A percentile compares a stretch with the other conserved stretches of the same genome.
Evolutionary conservation across 1,140 invertebrate genomes (phyloP).

Genomic region (Neodiprion lecontei): DNA sequence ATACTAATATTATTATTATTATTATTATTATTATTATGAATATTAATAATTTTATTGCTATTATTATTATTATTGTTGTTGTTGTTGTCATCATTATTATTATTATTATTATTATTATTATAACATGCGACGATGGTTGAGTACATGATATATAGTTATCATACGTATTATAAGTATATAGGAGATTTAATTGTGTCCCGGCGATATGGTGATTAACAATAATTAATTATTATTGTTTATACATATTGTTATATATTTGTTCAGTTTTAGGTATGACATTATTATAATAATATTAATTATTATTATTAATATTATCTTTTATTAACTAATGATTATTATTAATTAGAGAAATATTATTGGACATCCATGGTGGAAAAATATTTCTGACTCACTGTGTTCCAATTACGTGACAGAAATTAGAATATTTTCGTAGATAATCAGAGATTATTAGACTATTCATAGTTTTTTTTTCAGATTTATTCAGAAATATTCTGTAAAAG

Average conservation of each 20-base stretch:
- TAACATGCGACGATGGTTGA: neutral
- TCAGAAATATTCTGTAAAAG: too few species aligned
- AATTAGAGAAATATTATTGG: neutral
- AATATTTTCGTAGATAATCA: too few species aligned
- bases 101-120: neutral
- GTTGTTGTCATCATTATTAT: neutral
- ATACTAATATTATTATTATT: conserved; percentile 4
- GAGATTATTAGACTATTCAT: too few species aligned
- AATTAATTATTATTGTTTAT: neutral
- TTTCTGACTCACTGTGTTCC: too few species aligned
- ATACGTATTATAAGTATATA: neutral
- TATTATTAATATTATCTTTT: neutral
- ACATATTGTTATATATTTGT: conserved; percentile 8
- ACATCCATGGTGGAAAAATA: neutral
- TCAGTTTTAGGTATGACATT: conserved; percentile 5
- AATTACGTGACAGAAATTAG: too few species aligned
- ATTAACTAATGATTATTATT: too few species aligned
- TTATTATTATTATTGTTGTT: neutral
- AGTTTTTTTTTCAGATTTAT: too few species aligned
- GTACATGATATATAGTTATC: neutral
- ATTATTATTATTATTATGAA: neutral
- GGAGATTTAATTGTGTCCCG: too few species aligned
- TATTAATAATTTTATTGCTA: neutral
- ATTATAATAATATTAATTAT: neutral
- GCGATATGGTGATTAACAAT: too few species aligned